These are phyloP conservation scores for Ichneumoninae sp. DNA, from an alignment of 2,888 invertebrate genomes.

Conservation along the genomic window DNA sequence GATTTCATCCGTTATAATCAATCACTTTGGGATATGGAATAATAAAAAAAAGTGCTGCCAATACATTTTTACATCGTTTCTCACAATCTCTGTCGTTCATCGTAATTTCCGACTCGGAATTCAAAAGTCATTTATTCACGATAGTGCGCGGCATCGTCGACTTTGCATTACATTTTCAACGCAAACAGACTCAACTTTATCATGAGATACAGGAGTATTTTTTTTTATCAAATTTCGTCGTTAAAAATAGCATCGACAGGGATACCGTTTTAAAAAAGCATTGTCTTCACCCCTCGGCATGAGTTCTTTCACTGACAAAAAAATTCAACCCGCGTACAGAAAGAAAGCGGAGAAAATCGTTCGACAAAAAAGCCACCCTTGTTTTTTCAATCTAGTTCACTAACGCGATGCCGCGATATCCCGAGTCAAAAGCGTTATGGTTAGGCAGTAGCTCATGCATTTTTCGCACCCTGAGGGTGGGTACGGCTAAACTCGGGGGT, in stretches of 20 bases:
- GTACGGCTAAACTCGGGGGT: constrained; percentile 23
- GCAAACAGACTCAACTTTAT: background rate
- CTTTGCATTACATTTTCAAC: background rate
- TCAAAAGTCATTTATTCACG: background rate
- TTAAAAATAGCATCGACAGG: constrained; percentile 3
- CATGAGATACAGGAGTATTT: background rate
- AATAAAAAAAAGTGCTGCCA: constrained; percentile 14
- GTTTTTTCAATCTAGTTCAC: constrained; percentile 61
- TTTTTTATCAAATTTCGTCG: constrained; percentile 1
- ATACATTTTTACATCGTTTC: background rate
- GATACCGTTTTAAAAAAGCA: constrained; percentile 5
- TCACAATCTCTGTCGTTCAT: background rate
- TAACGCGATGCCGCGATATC: constrained; percentile 33
- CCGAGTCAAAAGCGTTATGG: constrained; percentile 54
- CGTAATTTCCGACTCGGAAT: background rate
- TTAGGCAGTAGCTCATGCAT: constrained; percentile 58
- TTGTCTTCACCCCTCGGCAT: constrained; percentile 12
- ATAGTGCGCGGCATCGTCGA: background rate
- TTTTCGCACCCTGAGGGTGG: constrained; percentile 49
- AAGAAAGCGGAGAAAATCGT: constrained; percentile 18
- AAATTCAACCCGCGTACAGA: constrained; percentile 34
- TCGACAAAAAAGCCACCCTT: constrained; percentile 60
- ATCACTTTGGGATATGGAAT: constrained; percentile 5
- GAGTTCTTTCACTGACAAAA: background rate
- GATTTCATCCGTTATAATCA: constrained; percentile 18